Evolutionary conservation across 2,797 vertebrate genomes (phyloP), one percentile per base, ranked within the genome.

Genomic region (Parambassis ranga): DNA sequence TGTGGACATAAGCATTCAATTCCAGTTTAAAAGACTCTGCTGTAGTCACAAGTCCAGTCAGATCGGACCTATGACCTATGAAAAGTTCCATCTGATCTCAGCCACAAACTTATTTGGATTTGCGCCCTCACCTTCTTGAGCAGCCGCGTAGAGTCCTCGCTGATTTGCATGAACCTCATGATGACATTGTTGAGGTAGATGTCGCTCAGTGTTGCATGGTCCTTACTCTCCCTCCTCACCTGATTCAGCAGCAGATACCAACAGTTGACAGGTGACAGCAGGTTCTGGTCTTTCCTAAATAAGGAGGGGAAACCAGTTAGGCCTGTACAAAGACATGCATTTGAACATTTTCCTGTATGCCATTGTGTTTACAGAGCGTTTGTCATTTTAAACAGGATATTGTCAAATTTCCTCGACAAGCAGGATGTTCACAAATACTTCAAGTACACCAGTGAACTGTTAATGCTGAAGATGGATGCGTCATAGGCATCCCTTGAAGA

Each of bases 151-250:
- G 96, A 98, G 86, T 99, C 97, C 78, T 99, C 98, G 0, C 97
- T 97, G 87, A 99, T 97, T 91, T 99, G 98, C 96, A 98, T 97
- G 90, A 99, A 98, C 57, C 97, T 92, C 96, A 98, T 98, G 79
- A 99, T 99, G 82, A 99, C 96, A 0, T 99, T 99, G 92, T 99
- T 99, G 85, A 99, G 93, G 81, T 99, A 99, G 92, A 99, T 98
- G 90, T 99, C 98, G 0, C 98, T 98, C 81, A 99, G 37, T 0
- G 97, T 98, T 19, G 97, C 97, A 1, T 99, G 98, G 85, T 99
- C 98, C 87, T 96, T 98, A 84, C 98, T 99, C 90, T 99, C 98
- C 79, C 97, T 86, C 84, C 98, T 93, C 71, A 98, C 97, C 92
- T 99, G 98, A 90, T 98, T 99, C 87, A 99, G 91, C 53, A 99